Percentiles rank a stretch among this genome's conserved stretches.
Evolutionary conservation across 2,888 invertebrate genomes (phyloP).

Genomic region (Stenotaenia linearis): DNA sequence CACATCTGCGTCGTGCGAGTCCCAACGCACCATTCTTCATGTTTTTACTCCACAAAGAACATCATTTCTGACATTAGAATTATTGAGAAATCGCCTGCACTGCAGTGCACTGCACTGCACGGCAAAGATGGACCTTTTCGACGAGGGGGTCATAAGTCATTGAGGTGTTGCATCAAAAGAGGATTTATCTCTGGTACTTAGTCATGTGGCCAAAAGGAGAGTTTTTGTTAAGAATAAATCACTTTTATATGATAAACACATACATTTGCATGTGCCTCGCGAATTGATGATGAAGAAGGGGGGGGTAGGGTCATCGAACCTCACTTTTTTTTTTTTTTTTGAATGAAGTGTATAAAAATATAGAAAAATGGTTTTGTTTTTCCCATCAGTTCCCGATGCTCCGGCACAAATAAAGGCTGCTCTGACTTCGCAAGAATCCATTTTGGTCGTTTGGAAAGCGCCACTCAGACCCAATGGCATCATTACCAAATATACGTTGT

Average conservation of each 20-base stretch:
- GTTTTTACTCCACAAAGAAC: neutral
- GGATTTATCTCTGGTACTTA: neutral
- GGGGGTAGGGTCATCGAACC: neutral
- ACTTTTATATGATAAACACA: neutral
- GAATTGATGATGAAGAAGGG: neutral
- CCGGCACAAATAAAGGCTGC: constrained; percentile 88
- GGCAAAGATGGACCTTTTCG: neutral
- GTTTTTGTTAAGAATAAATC: neutral
- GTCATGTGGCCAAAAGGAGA: neutral
- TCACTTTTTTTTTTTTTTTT: neutral
- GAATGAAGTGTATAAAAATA: neutral
- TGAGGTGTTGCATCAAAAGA: neutral
- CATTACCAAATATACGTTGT: constrained; percentile 86
- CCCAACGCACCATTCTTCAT: neutral
- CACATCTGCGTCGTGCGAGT: neutral
- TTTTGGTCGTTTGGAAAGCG: constrained; percentile 88
- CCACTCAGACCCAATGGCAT: constrained; percentile 89
- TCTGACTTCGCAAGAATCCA: constrained; percentile 84
- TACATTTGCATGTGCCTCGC: neutral
- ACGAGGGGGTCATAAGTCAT: neutral
- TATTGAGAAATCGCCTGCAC: neutral
- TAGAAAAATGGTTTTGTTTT: constrained; percentile 10
- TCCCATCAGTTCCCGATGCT: constrained; percentile 73
- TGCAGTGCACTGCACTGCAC: neutral
- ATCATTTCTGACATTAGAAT: constrained; percentile 11